Conservation (phyloP, 2,888 invertebrate species). For the Acanthococcus lagerstroemiae region DNA sequence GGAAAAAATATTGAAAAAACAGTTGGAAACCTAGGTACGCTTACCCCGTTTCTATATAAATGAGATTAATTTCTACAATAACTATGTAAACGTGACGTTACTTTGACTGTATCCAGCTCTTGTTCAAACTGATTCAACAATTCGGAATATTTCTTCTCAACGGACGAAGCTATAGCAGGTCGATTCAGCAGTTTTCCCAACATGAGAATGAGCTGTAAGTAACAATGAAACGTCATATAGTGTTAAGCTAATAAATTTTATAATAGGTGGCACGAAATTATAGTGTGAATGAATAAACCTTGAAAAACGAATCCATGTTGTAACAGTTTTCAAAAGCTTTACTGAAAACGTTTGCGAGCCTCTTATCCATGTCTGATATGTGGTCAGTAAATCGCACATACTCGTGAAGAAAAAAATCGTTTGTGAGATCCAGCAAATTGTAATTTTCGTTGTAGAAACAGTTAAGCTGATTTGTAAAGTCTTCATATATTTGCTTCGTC, state of each 20-base stretch:
- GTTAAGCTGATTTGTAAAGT: slow-evolving; percentile 42
- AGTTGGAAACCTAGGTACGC: no score
- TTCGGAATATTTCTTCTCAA: slow-evolving; percentile 55
- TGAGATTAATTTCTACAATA: no score
- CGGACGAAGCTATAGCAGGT: slow-evolving; percentile 59
- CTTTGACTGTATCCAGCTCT: slow-evolving; percentile 57
- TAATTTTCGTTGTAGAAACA: slow-evolving; percentile 49
- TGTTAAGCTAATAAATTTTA: not conserved
- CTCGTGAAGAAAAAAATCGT: slow-evolving; percentile 56
- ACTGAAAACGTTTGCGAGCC: slow-evolving; percentile 67
- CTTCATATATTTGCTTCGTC: slow-evolving; percentile 42
- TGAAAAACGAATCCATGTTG: slow-evolving; percentile 53
- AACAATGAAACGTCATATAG: slow-evolving; percentile 21
- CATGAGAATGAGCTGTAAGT: slow-evolving; percentile 57
- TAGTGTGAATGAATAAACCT: slow-evolving; percentile 42
- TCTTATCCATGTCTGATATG: slow-evolving; percentile 60
- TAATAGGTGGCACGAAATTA: not conserved
- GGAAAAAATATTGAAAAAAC: no score
- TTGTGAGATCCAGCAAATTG: slow-evolving; percentile 63
- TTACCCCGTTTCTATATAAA: no score
- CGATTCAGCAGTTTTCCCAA: slow-evolving; percentile 64
- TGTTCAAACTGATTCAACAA: slow-evolving; percentile 55
- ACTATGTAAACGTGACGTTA: no score
- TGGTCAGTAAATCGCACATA: slow-evolving; percentile 52
- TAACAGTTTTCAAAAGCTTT: slow-evolving; percentile 72